A percentile compares a stretch with the other conserved stretches of the same genome.
Conservation (phyloP, 2,888 invertebrate genomes). For the Habrosyne pyritoides region DNA sequence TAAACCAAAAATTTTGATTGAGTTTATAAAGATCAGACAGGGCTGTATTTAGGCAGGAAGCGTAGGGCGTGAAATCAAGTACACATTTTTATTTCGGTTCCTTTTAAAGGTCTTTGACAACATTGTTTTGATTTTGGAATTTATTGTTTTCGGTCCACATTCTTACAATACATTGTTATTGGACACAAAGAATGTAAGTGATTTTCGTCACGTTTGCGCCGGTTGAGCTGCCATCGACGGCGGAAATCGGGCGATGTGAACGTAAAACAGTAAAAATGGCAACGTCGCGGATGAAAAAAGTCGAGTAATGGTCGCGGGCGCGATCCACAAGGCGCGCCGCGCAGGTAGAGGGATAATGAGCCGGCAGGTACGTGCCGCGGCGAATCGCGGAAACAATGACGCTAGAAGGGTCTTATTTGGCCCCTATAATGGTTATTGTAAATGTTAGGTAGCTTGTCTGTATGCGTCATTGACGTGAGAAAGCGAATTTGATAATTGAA, state of each 20-base stretch:
- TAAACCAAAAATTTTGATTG: too few relatives aligned
- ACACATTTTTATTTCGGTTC: not conserved
- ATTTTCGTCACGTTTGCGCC: slow-evolving; percentile 5
- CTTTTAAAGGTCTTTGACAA: not conserved
- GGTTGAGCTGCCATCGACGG: slow-evolving; percentile 1
- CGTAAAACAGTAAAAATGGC: slow-evolving; percentile 9
- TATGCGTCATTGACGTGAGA: not conserved
- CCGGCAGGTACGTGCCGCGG: slow-evolving; percentile 48
- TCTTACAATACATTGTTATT: not conserved
- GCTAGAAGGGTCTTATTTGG: slow-evolving; percentile 24
- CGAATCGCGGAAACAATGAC: slow-evolving; percentile 37
- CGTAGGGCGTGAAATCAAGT: not conserved
- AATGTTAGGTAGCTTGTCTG: not conserved
- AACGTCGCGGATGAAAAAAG: slow-evolving; percentile 19
- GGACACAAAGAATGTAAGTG: not conserved
- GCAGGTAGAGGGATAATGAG: slow-evolving; percentile 59
- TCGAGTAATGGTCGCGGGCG: slow-evolving; percentile 25
- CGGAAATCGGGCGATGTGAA: slow-evolving; percentile 11
- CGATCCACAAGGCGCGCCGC: slow-evolving; percentile 26
- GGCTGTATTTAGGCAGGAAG: not conserved
- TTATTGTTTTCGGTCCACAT: slow-evolving; percentile 1
- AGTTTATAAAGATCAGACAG: too few relatives aligned
- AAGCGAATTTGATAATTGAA: not conserved
- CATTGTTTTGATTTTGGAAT: not conserved
- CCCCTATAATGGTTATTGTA: slow-evolving; percentile 22